Evolutionary conservation across 2,797 vertebrate species (phyloP), one percentile per base, ranked within the genome.

Genomic region (Melanotaenia trifasciata): DNA sequence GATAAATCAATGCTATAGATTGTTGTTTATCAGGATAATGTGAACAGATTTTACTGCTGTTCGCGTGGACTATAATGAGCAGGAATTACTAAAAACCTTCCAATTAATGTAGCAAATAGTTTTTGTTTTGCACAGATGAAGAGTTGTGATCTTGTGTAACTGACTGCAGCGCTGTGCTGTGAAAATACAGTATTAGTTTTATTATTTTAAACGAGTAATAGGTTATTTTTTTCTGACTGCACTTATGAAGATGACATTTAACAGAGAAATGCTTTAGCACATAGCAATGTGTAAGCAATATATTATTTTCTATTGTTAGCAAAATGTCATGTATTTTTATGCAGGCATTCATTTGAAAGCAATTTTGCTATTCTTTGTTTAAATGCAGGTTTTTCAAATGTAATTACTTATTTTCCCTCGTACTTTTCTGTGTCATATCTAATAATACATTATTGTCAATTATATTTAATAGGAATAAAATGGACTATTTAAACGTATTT

Each of bases 311-410:
- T 3, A 35, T 38, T 32, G 1, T 20, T 28, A 45, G 28, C n/a
- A 32, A 57, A 67, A 67, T 58, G 20, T 18, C 13, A n/a, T 67
- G 10, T 22, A n/a, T 22, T 56, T 58, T 43, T 32, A 58, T 58
- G 36, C 18, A 9, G 12, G 3, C 38, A 40, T 13, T 57, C 20
- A 35, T 50, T 45, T 18, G n/a, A 30, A 28, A 1, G 22, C 11
- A 22, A 32, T 32, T 58, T 57, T 13, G 3, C 45, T 67, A 8
- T 58, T 58, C 4, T 33, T 64, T 13, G 2, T 51, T 51, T 28
- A 40, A 40, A 50, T 30, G 14, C 18, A 14, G 1, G 20, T n/a
- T 33, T 54, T 53, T 65, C 22, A 18, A 65, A 28, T 54, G 6
- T 20, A 36, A 68, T 6, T 8, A 22, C 20, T 33, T 6, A 4